These are phyloP conservation scores for Drepana arcuata DNA, from an alignment of 1,140 invertebrate genomes.

Conservation along the genomic window DNA sequence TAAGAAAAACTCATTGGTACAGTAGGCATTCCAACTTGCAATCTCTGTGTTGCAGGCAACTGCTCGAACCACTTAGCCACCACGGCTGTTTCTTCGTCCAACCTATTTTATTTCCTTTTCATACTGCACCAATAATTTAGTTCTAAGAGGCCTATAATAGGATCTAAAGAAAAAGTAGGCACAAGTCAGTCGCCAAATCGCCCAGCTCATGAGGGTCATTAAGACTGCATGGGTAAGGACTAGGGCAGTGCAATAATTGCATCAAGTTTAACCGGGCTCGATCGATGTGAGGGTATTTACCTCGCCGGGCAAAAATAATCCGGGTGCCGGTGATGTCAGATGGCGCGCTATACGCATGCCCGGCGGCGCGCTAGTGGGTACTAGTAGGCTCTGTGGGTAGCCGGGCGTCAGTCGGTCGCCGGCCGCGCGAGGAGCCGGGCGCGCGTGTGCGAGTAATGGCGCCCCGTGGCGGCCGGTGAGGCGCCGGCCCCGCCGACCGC, in stretches of 20 bases:
- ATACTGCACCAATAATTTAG: too few relatives aligned
- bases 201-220: too few relatives aligned
- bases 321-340: conserved; percentile 63
- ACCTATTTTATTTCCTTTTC: too few relatives aligned
- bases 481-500: conserved; percentile 61
- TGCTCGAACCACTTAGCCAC: too few relatives aligned
- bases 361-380: conserved; percentile 8
- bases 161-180: too few relatives aligned
- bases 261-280: conserved; percentile 65
- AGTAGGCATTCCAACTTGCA: too few relatives aligned
- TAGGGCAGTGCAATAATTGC: conserved; percentile 69
- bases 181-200: too few relatives aligned
- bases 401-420: conserved; percentile 66
- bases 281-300: conserved; percentile 70
- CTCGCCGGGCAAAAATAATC: conserved; percentile 68
- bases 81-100: too few relatives aligned
- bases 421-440: conserved; percentile 55
- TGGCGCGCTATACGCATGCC: conserved; percentile 42
- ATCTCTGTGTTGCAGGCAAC: too few relatives aligned
- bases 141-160: too few relatives aligned
- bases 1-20: too few relatives aligned
- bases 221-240: conserved; percentile 46
- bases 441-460: conserved; percentile 60
- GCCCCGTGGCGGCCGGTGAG: conserved; percentile 58
- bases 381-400: too few relatives aligned